Conservation (phyloP, 1,140 invertebrate species). For the Coenobita brevimanus region DNA sequence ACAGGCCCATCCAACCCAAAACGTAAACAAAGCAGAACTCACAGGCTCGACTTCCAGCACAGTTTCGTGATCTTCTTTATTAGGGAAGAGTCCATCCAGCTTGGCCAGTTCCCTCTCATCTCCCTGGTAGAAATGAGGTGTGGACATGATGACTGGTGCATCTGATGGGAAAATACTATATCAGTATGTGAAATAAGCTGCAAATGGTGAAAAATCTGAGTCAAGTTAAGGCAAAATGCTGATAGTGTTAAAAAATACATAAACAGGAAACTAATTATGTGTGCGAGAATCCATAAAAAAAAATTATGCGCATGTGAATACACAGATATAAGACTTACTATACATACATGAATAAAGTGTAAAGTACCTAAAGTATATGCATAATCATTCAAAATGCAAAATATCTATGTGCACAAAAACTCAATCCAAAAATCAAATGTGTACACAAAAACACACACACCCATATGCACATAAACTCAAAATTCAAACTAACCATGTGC, state of each 20-base stretch:
- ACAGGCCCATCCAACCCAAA: too few relatives aligned
- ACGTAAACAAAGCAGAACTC: conserved; percentile 68
- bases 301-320: too few relatives aligned
- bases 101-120: conserved; percentile 80
- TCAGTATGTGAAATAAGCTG: background rate
- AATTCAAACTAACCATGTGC: background rate
- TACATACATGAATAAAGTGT: background rate
- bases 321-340: too few relatives aligned
- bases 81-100: conserved; percentile 84
- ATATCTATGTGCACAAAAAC: background rate
- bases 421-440: background rate
- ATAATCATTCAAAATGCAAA: background rate
- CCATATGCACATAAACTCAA: background rate
- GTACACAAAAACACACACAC: background rate
- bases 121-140: conserved; percentile 86
- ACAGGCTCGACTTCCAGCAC: conserved; percentile 77
- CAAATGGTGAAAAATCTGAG: background rate
- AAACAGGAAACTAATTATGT: too few relatives aligned
- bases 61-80: conserved; percentile 74
- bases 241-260: too few relatives aligned
- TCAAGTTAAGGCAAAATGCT: background rate
- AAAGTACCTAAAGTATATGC: background rate
- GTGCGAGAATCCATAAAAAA: too few relatives aligned
- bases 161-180: conserved; percentile 71
- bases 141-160: conserved; percentile 81